Evolutionary conservation across 2,797 vertebrate species (phyloP), one percentile per base, ranked within the genome.

Genomic region (Intellagama lesueurii): DNA sequence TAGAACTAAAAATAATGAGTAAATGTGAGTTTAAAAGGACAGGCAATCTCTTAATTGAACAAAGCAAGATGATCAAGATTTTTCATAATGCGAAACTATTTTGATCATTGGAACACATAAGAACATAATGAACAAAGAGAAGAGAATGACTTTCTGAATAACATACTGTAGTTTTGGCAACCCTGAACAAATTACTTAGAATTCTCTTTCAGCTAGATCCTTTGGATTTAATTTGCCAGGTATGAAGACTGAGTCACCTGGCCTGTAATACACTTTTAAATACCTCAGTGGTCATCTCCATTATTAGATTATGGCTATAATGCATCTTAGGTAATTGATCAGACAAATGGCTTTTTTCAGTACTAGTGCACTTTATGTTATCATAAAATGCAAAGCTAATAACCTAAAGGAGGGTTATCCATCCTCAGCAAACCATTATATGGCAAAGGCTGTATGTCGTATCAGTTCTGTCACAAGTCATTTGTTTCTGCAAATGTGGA

Each of bases 401-500:
- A 87, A 73, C 32, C 56, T 73, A 87, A 86, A 81, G 9, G 16
- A 84, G 11, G 80, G 56, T 80, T 11, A 76, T 0, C 0, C 17
- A 87, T 68, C 14, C n/a, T 16, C 0, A 70, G 28, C 30, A 89
- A 86, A 70, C 1, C 52, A 9, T 32, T 70, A 85, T 17, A 83
- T 91, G 73, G 16, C 12, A 84, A 91, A 91, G 68, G n/a, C 2
- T 60, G 2, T 24, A 56, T 79, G 85, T 91, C 72, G 3, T 69
- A 73, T 76, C 86, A 88, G 7, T 52, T 73, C 90, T 81, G 76
- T 87, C 72, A 85, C 7, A 47, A 49, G 5, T 77, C 52, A 79
- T 92, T 91, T 88, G 90, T 81, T 80, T 5, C 49, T 81, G 16
- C 14, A 86, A 90, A 91, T 35, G 70, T 1, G 2, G 84, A n/a